Base-by-base conservation (phyloP, 2,797 vertebrate species). In the Xiphophorus birchmanni region DNA sequence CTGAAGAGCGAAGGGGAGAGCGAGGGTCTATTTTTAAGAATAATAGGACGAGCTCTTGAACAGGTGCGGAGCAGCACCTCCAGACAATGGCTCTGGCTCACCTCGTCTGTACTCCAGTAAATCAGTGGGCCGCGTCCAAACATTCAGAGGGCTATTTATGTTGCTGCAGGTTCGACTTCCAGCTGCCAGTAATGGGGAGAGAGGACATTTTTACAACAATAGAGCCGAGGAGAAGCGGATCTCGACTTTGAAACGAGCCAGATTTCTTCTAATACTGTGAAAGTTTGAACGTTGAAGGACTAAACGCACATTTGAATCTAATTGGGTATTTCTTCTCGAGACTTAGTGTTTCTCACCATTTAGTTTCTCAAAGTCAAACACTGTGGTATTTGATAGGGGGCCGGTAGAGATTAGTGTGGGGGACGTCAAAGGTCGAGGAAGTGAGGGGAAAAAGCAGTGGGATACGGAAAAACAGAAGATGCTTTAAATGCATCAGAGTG, bases 11-110 rank as follows among this genome's bases (percentile, higher is more conserved):
- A 69, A 76, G 72, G 76, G 69, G 82, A 48, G 82, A 48, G 48
- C 0, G n/a, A 26, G 81, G 78, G 82, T 91, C 90, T 95, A 95
- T 95, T 94, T 95, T 92, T 94, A 93, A 91, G 86, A 88, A 87
- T 88, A 92, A 95, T 91, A 92, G 89, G 93, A 69, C 48, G 23
- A 75, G 86, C 78, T 86, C 86, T 80, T 79, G 88, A 95, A 94
- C 95, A 96, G 95, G 94, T 95, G 95, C 92, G 83, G 77, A 88
- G 82, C 76, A 54, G 29, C 88, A 90, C 81, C 85, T 91, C 80
- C 86, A 94, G 84, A 95, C 94, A 94, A 93, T 87, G 87, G 86
- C 94, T 89, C 87, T 87, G 87, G 86, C 93, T 90, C 87, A 86
- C 87, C 88, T 93, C 84, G 13, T 44, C 60, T 40, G 42, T 80